Evolutionary conservation across 2,113 vertebrate species (phyloP).

Genomic region (Damaliscus lunatus): DNA sequence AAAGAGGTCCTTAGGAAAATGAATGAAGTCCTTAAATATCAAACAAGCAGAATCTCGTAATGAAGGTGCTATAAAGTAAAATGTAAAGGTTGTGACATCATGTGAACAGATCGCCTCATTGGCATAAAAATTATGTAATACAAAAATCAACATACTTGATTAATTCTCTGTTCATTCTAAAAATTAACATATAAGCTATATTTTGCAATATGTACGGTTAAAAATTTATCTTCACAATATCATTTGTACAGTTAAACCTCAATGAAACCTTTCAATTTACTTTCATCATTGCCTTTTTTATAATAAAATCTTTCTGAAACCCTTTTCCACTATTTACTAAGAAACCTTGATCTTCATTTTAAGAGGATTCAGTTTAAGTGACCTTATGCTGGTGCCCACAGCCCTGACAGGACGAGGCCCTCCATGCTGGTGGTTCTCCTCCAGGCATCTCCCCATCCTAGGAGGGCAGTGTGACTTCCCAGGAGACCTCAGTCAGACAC

Average conservation of each 20-base stretch:
- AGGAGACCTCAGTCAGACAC: background rate
- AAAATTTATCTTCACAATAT: constrained; percentile 12
- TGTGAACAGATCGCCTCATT: background rate
- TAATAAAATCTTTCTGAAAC: background rate
- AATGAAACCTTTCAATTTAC: background rate
- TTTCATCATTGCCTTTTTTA: background rate
- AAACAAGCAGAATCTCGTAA: background rate
- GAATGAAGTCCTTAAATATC: background rate
- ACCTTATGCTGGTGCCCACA: background rate
- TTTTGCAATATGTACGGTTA: background rate
- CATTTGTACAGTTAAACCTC: background rate
- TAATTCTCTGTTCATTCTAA: constrained; percentile 18
- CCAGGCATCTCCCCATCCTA: background rate
- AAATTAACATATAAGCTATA: background rate
- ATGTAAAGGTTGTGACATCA: background rate
- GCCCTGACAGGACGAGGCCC: background rate
- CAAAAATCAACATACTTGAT: background rate
- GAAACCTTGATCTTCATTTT: background rate
- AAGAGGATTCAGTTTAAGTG: background rate
- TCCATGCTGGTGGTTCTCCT: background rate
- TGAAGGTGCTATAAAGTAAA: background rate
- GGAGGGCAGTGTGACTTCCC: background rate
- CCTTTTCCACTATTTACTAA: background rate
- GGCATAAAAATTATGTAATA: background rate
- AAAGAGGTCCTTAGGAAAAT: background rate